Conservation (phyloP, 2,888 invertebrate genomes). For the Argyra leucocephala region DNA sequence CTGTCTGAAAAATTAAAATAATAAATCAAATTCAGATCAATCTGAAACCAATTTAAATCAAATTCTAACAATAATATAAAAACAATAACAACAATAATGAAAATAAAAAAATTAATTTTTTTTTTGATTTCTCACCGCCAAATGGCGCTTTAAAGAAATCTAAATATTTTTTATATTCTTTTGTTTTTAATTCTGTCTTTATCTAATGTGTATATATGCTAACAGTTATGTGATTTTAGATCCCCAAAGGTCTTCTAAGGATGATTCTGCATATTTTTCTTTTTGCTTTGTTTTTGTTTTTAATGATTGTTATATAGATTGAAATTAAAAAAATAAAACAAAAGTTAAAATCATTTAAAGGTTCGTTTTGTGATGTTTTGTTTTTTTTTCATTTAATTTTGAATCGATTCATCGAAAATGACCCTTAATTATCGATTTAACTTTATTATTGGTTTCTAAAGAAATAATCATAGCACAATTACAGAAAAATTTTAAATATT, state of each 20-base stretch:
- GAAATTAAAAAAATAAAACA: not conserved
- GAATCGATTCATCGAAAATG: slow-evolving; percentile 25
- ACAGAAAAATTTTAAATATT: not conserved
- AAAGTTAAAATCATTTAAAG: not conserved
- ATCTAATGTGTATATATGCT: not conserved
- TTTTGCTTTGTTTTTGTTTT: too few species aligned
- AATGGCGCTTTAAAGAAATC: not conserved
- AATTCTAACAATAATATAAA: not conserved
- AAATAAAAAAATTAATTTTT: not conserved
- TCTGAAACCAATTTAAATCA: slow-evolving; percentile 4
- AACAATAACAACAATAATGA: too few species aligned
- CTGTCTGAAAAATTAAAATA: not conserved
- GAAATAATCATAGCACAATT: slow-evolving; percentile 15
- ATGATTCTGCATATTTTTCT: not conserved
- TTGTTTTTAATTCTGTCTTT: not conserved
- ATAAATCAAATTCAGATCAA: slow-evolving; percentile 3
- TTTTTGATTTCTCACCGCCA: slow-evolving; percentile 6
- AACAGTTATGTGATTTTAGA: not conserved
- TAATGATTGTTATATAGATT: not conserved
- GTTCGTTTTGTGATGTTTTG: not conserved
- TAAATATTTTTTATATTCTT: not conserved
- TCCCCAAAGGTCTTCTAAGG: not conserved
- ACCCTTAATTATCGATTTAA: slow-evolving; percentile 45
- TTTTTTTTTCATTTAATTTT: not conserved
- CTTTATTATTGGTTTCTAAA: slow-evolving; percentile 44